Conservation (phyloP, 2,888 invertebrate genomes). For the Drosophila differens region DNA sequence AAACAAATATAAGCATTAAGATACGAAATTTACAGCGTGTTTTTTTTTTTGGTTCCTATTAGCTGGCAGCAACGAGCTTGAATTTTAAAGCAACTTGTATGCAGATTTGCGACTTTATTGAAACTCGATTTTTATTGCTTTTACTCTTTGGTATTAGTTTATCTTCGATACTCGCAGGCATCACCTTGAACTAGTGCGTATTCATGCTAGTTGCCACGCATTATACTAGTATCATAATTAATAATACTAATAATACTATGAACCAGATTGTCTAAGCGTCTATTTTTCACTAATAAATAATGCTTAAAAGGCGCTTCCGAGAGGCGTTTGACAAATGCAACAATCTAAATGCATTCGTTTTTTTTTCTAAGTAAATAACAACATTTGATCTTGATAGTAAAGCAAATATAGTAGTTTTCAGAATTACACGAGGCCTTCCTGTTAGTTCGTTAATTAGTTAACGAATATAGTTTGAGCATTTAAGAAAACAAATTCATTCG, state of each 20-base stretch:
- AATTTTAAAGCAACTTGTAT: conserved; percentile 36
- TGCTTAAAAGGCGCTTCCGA: conserved; percentile 36
- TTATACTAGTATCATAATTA: conserved; percentile 26
- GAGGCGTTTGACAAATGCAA: conserved; percentile 12
- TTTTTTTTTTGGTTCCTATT: conserved; percentile 17
- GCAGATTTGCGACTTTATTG: conserved; percentile 47
- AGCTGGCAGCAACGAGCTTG: conserved; percentile 22
- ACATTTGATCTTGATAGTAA: conserved; percentile 5
- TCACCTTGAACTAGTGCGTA: conserved; percentile 73
- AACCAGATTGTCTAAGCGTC: background rate
- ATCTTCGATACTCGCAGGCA: conserved; percentile 19
- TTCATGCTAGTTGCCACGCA: conserved; percentile 8
- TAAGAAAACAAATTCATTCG: background rate
- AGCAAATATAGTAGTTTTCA: conserved; percentile 6
- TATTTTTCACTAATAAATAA: conserved; percentile 31
- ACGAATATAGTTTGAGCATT: background rate
- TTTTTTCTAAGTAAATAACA: conserved; percentile 5
- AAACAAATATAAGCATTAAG: conserved; percentile 13
- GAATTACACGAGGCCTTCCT: conserved; percentile 16
- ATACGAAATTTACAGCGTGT: conserved; percentile 36
- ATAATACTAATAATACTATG: background rate
- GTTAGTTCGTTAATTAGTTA: background rate
- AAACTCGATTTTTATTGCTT: conserved; percentile 45
- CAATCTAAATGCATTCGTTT: conserved; percentile 18
- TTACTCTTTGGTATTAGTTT: conserved; percentile 49